Base-by-base conservation (phyloP, 2,888 invertebrate genomes). In the Pseudococcus jackbeardsleyi region DNA sequence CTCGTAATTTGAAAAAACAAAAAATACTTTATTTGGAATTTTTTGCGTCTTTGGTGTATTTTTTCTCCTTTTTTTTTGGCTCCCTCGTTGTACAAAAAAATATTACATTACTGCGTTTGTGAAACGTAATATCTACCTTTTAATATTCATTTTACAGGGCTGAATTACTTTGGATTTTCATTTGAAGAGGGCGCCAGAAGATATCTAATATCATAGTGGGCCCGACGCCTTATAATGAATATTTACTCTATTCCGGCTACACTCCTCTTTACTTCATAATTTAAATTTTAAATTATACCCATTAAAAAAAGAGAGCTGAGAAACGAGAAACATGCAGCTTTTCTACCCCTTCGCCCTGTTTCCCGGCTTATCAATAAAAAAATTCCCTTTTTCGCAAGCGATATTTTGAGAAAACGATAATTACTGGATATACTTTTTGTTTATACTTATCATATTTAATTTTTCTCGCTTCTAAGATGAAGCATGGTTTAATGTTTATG, bases 231-330 rank as follows among this genome's bases (percentile, higher is more conserved):
- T 82, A 46, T 82, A 82, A 82, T 82, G 79, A 82, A 82, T 82
- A 82, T 82, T 82, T 82, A 82, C 79, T 46, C 79, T 82, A 82
- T 82, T 46, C 46, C 79, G 33, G 15, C 39, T 82, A 82, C 79
- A 82, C 79, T 82, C 7, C 46, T 46, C 79, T 46, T 82, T 19
- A 46, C 79, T 82, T 82, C 42, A 82, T 82, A 82, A 82, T 82
- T 82, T 82, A 82, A 82, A 82, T 82, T 82, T 82, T 82, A 82
- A 82, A 82, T 82, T 82, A 82, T 82, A 82, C 46, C 79, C 79
- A 82, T 82, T 82, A 42, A 82, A 82, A 82, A 82, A 72, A 5
- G 42, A 72, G 72, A 72, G 6, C 33, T 6, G 72, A 72, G 72
- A 72, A 82, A 46, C 46, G 79, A 82, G 46, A 82, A 82, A 82